These are phyloP conservation scores for Sparus aurata DNA, from an alignment of 2,797 vertebrate genomes.

Conservation along the genomic window DNA sequence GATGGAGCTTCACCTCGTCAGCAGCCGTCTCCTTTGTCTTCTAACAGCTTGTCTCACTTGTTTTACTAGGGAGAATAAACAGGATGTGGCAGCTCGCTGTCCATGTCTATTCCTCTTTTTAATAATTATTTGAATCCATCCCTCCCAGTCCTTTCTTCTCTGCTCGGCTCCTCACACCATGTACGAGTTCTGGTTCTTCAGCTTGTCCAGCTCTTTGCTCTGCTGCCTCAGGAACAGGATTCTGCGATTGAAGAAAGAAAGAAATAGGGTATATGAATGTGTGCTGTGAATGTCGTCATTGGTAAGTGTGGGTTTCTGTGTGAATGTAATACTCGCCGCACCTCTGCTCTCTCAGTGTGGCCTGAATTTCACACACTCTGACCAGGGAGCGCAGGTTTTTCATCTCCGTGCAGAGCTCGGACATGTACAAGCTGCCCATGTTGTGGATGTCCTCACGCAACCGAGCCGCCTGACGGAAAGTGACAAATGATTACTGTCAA, in stretches of 20 bases:
- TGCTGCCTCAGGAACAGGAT: conserved; percentile 99
- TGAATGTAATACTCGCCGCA: conserved; percentile 63
- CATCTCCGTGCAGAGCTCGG: conserved; percentile 99
- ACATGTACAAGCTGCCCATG: conserved; percentile 99
- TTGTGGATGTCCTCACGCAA: conserved; percentile 97
- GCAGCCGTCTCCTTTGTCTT: conserved; percentile 22
- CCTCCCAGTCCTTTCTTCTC: conserved; percentile 42
- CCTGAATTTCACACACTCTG: conserved; percentile 99
- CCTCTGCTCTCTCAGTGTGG: conserved; percentile 99
- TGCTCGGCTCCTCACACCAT: conserved; percentile 93
- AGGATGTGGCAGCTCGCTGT: conserved; percentile 56
- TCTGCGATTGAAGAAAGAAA: conserved; percentile 76
- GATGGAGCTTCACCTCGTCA: conserved; percentile 45
- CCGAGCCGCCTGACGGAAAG: conserved; percentile 89
- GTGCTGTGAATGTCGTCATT: not conserved
- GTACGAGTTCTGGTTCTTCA: conserved; percentile 99
- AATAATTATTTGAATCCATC: conserved; percentile 44
- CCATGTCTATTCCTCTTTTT: conserved; percentile 48
- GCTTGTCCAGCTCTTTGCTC: conserved; percentile 99
- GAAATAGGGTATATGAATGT: not conserved
- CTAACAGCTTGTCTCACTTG: conserved; percentile 50
- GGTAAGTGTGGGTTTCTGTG: not conserved
- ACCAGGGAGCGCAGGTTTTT: conserved; percentile 99
- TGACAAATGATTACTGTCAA: not conserved
- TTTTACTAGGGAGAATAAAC: conserved; percentile 53